phyloP scores from a whole-genome alignment of 2,888 invertebrate genomes.

The Pseudeuparius sepicola region DNA sequence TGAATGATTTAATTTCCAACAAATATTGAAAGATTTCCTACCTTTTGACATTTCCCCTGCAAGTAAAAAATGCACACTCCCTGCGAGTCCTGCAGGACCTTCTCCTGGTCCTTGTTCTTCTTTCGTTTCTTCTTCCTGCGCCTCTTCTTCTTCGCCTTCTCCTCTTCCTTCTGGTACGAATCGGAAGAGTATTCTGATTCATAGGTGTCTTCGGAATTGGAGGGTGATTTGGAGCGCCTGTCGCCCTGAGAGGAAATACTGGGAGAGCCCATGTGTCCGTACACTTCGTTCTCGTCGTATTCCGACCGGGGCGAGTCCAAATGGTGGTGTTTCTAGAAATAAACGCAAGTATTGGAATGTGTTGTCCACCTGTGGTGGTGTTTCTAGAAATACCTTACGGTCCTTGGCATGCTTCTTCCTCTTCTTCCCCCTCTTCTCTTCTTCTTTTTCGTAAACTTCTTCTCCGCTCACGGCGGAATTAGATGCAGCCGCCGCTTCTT shows the following conservation, averaged over 20 bases:
- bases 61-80: constrained; percentile 75
- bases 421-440: constrained; percentile 45
- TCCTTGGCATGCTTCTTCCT: constrained; percentile 46
- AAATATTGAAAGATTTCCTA: no score
- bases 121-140: constrained; percentile 19
- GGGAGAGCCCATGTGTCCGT: constrained; percentile 59
- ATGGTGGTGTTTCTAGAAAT: constrained; percentile 10
- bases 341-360: constrained; percentile 7
- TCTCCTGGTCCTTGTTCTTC: constrained; percentile 29
- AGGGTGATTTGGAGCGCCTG: constrained; percentile 13
- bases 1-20: no score
- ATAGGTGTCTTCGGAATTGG: constrained; percentile 40
- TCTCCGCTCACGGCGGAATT: no score
- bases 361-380: no score
- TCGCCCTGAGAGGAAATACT: constrained; percentile 12
- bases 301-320: constrained; percentile 39
- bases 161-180: constrained; percentile 17
- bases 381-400: constrained; percentile 42
- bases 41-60: constrained; percentile 80
- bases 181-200: constrained; percentile 47
- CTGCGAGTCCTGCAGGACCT: constrained; percentile 51
- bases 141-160: constrained; percentile 5
- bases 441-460: constrained; percentile 40
- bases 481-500: constrained; percentile 31
- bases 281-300: constrained; percentile 66